A percentile compares a stretch with the other conserved stretches of the same genome.
Evolutionary conservation across 2,888 invertebrate species (phyloP).

Genomic region (Rhodophaea formosa): DNA sequence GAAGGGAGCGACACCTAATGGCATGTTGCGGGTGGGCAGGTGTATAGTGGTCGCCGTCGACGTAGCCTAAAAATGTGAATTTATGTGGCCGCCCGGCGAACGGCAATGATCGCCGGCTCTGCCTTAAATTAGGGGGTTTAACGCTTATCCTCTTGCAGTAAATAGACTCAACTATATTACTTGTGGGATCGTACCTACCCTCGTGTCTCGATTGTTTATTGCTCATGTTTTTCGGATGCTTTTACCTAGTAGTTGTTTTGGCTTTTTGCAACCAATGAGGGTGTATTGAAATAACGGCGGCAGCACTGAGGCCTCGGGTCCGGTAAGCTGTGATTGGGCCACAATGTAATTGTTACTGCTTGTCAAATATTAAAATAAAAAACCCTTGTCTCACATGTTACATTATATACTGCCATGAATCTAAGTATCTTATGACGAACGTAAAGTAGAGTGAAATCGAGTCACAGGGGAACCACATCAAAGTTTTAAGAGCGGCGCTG

Average conservation of each 20-base stretch:
- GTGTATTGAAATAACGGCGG: too few species aligned
- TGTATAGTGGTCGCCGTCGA: slow-evolving; percentile 48
- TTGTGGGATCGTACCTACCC: slow-evolving; percentile 51
- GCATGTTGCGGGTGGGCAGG: slow-evolving; percentile 64
- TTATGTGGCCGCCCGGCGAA: slow-evolving; percentile 67
- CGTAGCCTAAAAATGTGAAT: slow-evolving; percentile 76
- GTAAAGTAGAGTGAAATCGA: slow-evolving; percentile 24
- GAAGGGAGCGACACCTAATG: slow-evolving; percentile 54
- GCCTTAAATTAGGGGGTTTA: slow-evolving; percentile 77
- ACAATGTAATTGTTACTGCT: too few species aligned
- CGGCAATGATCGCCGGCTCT: slow-evolving; percentile 75
- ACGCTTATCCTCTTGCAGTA: slow-evolving; percentile 72
- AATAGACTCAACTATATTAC: slow-evolving; percentile 71
- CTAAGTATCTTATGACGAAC: slow-evolving; percentile 18
- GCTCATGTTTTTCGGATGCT: slow-evolving; percentile 23
- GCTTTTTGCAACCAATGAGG: background rate
- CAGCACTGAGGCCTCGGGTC: too few species aligned
- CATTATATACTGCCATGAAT: background rate
- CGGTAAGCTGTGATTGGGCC: too few species aligned
- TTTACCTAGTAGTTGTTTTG: background rate
- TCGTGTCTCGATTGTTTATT: slow-evolving; percentile 53
- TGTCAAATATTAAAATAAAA: background rate
- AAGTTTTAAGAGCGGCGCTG: slow-evolving; percentile 41
- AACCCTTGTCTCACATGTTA: background rate
- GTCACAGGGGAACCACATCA: slow-evolving; percentile 32